Conservation (phyloP, 2,113 vertebrate genomes). For the Oenanthe oenanthe region DNA sequence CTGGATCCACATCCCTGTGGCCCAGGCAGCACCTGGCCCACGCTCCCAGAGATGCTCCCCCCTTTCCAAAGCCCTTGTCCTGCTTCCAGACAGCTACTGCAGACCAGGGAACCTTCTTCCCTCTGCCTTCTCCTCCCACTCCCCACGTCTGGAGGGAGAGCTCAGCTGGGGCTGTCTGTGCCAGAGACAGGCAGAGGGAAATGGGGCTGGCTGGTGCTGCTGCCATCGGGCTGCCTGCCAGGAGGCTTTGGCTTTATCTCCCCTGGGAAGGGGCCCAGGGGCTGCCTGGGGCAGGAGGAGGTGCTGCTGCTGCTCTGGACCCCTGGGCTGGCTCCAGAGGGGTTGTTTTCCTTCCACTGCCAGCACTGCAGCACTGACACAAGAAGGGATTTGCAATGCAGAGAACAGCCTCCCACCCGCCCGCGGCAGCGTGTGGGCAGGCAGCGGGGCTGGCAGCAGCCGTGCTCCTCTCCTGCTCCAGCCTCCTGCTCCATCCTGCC, state of each 20-base stretch:
- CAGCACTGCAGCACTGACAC: slow-evolving; percentile 42
- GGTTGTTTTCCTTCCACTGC: slow-evolving; percentile 49
- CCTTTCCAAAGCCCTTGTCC: neutral
- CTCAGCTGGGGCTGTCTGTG: neutral
- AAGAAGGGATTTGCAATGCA: slow-evolving; percentile 57
- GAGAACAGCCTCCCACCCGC: slow-evolving; percentile 49
- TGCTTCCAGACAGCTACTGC: neutral
- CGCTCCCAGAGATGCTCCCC: neutral
- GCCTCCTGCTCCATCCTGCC: neutral
- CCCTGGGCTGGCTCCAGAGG: neutral
- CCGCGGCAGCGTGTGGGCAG: slow-evolving; percentile 45
- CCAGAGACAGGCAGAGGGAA: neutral
- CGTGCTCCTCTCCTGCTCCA: neutral
- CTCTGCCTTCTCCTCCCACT: neutral
- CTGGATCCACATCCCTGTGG: fast-evolving
- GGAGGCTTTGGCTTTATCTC: neutral
- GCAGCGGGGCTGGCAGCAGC: slow-evolving; percentile 16
- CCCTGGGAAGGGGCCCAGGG: neutral
- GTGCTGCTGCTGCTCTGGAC: neutral
- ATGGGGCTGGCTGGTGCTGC: neutral
- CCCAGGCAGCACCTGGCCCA: neutral
- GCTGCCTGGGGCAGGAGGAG: neutral
- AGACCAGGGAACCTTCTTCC: neutral
- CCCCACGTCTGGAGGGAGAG: neutral
- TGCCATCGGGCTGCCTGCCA: neutral